These are phyloP conservation scores for Drosophila aff. DNA, from an alignment of 1,140 invertebrate species.

Conservation along the genomic window DNA sequence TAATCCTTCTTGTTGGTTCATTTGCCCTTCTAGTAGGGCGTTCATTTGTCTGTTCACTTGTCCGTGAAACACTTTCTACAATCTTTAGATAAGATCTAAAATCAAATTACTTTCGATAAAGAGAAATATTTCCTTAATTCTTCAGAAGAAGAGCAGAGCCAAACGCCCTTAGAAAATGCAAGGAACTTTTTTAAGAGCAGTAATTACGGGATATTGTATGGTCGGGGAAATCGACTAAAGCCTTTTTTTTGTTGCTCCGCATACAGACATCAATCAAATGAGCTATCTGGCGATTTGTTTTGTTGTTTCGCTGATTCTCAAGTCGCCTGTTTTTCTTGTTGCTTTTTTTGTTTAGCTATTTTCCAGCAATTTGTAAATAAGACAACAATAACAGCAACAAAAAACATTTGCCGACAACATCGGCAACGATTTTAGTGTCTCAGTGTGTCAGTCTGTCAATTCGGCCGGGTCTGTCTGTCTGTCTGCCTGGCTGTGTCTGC, in stretches of 20 bases:
- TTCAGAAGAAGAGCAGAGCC: background rate
- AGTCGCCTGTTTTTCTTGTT: background rate
- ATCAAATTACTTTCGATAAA: accelerated
- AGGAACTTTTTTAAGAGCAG: background rate
- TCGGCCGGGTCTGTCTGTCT: constrained; percentile 13
- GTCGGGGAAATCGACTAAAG: constrained; percentile 11
- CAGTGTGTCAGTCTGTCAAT: constrained; percentile 68
- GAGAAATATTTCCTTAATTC: background rate
- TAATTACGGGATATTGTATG: constrained; percentile 18
- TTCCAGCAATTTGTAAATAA: constrained; percentile 82
- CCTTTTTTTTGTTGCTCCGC: constrained; percentile 4
- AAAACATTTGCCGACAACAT: constrained; percentile 48
- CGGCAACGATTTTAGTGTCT: constrained; percentile 79
- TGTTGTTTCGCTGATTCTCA: constrained; percentile 52
- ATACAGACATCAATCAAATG: constrained; percentile 73
- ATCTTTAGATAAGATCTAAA: background rate
- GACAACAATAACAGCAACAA: constrained; percentile 60
- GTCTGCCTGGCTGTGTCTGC: constrained; percentile 1
- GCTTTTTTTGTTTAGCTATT: constrained; percentile 56
- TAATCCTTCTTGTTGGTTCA: background rate
- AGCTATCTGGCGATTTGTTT: constrained; percentile 67
- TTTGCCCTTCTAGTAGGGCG: too few species aligned
- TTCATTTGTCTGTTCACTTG: background rate
- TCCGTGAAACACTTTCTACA: background rate
- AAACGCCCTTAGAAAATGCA: background rate